Evolutionary conservation across 37 sponge, comb jelly and placozoan species (phyloP).

Genomic region (Beroe ovata): DNA sequence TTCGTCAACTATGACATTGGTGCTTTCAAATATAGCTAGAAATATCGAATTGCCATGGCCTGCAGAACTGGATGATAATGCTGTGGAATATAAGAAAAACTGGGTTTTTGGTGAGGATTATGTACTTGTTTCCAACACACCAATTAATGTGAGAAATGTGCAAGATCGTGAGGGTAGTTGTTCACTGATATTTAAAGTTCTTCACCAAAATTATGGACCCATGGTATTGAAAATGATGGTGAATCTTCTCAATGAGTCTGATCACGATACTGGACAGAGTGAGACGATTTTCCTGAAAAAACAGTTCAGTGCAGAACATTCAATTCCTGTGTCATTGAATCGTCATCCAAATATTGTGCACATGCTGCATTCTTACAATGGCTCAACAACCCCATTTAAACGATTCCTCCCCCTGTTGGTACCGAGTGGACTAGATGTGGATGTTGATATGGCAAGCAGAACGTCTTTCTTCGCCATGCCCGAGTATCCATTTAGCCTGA

Average conservation of each 20-base stretch:
- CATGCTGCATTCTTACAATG: constrained; percentile 57
- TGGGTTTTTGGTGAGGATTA: constrained; percentile 35
- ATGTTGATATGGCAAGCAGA: constrained; percentile 54
- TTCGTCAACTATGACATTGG: not conserved
- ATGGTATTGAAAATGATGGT: constrained; percentile 60
- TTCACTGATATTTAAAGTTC: constrained; percentile 17
- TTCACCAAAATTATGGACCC: constrained; percentile 39
- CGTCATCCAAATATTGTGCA: constrained; percentile 54
- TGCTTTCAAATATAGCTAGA: not conserved
- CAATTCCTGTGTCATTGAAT: constrained; percentile 22
- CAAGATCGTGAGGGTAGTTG: constrained; percentile 56
- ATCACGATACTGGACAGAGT: constrained; percentile 61
- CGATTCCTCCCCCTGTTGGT: constrained; percentile 32
- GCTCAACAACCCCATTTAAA: constrained; percentile 18
- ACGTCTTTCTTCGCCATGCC: constrained; percentile 49
- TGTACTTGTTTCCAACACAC: constrained; percentile 10
- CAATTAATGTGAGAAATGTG: constrained; percentile 17
- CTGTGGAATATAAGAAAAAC: not conserved
- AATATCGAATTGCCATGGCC: constrained; percentile 3
- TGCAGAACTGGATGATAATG: not conserved
- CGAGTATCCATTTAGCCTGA: constrained; percentile 40
- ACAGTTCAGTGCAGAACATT: constrained; percentile 60
- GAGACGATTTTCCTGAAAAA: constrained; percentile 16
- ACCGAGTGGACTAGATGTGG: constrained; percentile 37
- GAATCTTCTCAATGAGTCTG: constrained; percentile 42